phyloP scores from a whole-genome alignment of 2,113 vertebrate genomes.

The Vulpes lagopus region DNA sequence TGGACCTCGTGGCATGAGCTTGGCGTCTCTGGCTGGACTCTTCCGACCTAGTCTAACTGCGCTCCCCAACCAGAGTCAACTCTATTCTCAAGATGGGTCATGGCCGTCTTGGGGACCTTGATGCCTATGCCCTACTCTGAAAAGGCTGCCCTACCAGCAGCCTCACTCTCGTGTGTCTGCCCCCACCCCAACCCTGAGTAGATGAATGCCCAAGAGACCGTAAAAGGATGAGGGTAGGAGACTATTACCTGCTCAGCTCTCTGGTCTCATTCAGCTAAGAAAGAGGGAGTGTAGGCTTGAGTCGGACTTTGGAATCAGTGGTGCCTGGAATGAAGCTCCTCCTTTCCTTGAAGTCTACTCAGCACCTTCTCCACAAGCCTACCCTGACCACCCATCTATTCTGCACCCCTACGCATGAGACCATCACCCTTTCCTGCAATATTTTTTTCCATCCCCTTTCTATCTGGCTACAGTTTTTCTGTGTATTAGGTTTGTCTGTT shows the following conservation, averaged over 20 bases:
- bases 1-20: background rate
- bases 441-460: background rate
- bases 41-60: background rate
- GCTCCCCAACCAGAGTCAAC: background rate
- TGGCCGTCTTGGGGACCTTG: background rate
- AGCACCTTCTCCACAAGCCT: background rate
- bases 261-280: background rate
- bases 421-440: background rate
- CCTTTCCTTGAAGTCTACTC: background rate
- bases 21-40: background rate
- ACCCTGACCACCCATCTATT: background rate
- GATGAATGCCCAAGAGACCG: background rate
- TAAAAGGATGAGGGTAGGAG: background rate
- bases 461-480: background rate
- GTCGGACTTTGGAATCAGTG: background rate
- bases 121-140: background rate
- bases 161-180: background rate
- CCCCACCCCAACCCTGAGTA: background rate
- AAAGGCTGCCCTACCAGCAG: background rate
- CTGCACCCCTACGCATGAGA: fast-evolving
- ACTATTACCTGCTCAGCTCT: background rate
- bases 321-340: background rate
- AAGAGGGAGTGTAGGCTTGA: background rate
- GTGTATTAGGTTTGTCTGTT: background rate
- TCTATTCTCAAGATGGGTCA: background rate